Evolutionary conservation across 1,140 invertebrate genomes (phyloP).

Genomic region (Anoplolepis gracilipes): DNA sequence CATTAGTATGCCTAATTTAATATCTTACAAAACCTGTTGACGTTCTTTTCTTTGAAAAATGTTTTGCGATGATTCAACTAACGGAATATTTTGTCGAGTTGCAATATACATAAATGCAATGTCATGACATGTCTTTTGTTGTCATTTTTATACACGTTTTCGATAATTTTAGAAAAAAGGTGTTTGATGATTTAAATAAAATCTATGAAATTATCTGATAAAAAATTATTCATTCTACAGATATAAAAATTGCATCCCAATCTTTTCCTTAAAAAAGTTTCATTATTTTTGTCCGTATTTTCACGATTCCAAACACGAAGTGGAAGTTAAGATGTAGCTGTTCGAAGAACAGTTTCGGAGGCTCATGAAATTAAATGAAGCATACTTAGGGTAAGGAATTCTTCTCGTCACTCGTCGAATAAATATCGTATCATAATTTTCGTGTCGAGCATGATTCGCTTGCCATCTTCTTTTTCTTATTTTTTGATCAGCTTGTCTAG

Average conservation of each 20-base stretch:
- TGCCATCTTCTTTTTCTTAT: slow-evolving; percentile 19
- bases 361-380: background rate
- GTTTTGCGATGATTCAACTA: background rate
- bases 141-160: background rate
- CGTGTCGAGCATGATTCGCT: background rate
- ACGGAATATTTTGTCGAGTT: background rate
- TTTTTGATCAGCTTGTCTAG: slow-evolving; percentile 42
- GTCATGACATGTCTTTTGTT: background rate
- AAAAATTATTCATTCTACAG: background rate
- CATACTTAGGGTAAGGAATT: background rate
- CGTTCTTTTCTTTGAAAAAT: background rate
- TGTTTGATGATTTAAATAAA: background rate
- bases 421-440: slow-evolving; percentile 46
- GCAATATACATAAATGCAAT: background rate
- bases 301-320: background rate
- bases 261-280: background rate
- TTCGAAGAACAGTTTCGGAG: background rate
- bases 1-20: background rate
- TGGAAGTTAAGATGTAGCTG: background rate
- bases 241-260: background rate
- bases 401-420: background rate
- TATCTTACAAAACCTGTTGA: background rate
- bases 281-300: background rate
- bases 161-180: background rate
- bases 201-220: background rate